These are phyloP conservation scores for Calameuta pallipes DNA, from an alignment of 2,888 invertebrate genomes.

Conservation along the genomic window DNA sequence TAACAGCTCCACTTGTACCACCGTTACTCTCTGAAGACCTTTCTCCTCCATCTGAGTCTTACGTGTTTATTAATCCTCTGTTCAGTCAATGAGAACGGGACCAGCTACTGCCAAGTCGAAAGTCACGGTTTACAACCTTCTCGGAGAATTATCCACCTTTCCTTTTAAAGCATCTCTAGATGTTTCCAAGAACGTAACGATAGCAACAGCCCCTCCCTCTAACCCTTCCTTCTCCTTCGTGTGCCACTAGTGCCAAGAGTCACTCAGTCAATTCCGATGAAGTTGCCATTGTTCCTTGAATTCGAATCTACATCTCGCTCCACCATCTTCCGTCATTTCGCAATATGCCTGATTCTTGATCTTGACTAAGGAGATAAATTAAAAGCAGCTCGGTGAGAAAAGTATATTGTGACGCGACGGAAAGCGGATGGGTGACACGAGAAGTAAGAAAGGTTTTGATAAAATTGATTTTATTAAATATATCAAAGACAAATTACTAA, in stretches of 20 bases:
- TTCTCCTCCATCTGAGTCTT: constrained; percentile 29
- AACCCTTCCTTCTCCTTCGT: background rate
- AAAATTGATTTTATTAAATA: background rate
- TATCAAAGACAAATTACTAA: background rate
- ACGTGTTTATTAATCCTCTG: constrained; percentile 45
- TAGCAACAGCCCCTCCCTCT: background rate
- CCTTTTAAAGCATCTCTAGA: constrained; percentile 9
- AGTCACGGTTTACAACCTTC: constrained; percentile 10
- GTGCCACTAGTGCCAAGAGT: background rate
- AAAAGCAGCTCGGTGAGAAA: background rate
- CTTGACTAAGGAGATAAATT: background rate
- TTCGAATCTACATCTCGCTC: background rate
- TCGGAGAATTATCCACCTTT: constrained; percentile 9
- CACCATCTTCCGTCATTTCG: background rate
- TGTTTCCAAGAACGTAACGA: background rate
- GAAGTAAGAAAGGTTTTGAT: background rate
- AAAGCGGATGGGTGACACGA: background rate
- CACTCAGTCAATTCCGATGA: background rate
- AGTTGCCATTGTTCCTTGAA: background rate
- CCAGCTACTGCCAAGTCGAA: background rate
- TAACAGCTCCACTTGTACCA: background rate
- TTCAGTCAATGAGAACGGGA: background rate
- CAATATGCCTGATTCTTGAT: background rate
- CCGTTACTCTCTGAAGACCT: background rate
- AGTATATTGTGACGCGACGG: background rate